A percentile compares a stretch with the other conserved stretches of the same genome.
Conservation (phyloP, 2,113 vertebrate genomes). For the Pseudorhombus dupliciocellatus region DNA sequence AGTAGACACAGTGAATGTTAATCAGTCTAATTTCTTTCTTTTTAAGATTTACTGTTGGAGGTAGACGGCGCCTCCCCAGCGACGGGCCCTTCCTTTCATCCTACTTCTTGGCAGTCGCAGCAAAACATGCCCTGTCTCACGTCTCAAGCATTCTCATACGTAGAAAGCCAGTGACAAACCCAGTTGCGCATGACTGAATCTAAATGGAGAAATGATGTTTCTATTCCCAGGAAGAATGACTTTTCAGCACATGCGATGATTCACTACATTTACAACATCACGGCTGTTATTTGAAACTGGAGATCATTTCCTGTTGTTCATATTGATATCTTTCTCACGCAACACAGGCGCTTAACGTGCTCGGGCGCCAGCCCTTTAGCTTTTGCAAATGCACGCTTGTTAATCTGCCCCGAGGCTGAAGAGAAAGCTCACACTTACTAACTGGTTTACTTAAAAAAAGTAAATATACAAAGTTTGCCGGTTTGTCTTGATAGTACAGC, state of each 20-base stretch:
- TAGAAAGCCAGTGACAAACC: not conserved
- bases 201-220: not conserved
- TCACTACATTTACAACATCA: not conserved
- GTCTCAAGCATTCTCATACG: not conserved
- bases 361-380: too few species aligned
- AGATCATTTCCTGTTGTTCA: not conserved
- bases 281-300: too few species aligned
- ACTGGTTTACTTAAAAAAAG: not conserved
- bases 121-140: not conserved
- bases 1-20: not conserved
- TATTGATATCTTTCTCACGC: not conserved
- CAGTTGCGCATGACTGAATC: not conserved
- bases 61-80: not conserved
- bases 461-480: constrained; percentile 1
- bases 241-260: not conserved
- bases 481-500: not conserved
- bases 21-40: not conserved
- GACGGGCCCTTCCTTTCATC: not conserved
- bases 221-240: not conserved
- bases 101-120: not conserved
- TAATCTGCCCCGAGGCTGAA: not conserved
- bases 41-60: not conserved
- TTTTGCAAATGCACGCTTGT: too few species aligned
- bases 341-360: too few species aligned
- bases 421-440: constrained; percentile 7